These are phyloP conservation scores for Toxostoma redivivum DNA, from an alignment of 2,113 vertebrate genomes.

Conservation along the genomic window DNA sequence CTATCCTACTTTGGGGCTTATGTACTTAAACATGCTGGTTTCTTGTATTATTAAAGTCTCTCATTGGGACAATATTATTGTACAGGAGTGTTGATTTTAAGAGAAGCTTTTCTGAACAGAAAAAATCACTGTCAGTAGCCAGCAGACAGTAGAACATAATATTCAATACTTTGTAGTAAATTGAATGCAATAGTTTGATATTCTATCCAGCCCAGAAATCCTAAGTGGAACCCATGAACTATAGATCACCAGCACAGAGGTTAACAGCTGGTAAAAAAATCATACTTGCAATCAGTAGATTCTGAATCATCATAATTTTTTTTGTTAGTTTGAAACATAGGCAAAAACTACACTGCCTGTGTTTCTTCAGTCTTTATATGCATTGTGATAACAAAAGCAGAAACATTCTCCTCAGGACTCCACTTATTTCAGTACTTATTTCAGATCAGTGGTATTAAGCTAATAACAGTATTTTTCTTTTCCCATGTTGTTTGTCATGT, in stretches of 20 bases:
- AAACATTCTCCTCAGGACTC: background rate
- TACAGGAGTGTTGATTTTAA: conserved; percentile 35
- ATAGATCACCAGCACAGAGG: background rate
- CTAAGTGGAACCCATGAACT: background rate
- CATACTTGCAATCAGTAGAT: background rate
- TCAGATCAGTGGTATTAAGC: background rate
- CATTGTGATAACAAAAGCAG: background rate
- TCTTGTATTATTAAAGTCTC: conserved; percentile 41
- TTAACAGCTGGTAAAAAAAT: conserved; percentile 21
- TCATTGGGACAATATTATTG: conserved; percentile 44
- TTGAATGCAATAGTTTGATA: background rate
- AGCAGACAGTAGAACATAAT: conserved; percentile 11
- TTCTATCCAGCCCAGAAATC: background rate
- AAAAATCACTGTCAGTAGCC: background rate
- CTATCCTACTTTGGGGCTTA: conserved; percentile 1
- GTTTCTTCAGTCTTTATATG: background rate
- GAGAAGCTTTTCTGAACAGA: background rate
- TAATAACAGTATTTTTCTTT: background rate
- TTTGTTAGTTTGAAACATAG: background rate
- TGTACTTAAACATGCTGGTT: conserved; percentile 46
- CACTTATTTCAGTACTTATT: background rate
- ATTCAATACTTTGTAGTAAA: background rate
- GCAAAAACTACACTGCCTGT: background rate
- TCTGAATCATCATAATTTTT: background rate
- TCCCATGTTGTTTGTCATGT: background rate